Conservation (phyloP, 35 echinoderm and acorn worm species). For the Holothuria glaberrima region DNA sequence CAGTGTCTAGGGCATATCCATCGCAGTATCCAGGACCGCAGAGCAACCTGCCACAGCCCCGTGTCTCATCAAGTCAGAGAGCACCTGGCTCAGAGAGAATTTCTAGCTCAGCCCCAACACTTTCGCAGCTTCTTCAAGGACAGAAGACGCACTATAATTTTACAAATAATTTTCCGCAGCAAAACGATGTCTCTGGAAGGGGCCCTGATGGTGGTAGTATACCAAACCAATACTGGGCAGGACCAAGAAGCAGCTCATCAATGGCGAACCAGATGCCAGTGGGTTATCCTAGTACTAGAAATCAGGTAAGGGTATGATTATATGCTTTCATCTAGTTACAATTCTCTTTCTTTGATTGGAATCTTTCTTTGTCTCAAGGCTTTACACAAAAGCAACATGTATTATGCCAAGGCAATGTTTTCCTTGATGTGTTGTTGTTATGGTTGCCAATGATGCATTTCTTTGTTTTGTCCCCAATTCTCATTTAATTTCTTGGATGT, state of each 20-base stretch:
- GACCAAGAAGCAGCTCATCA: conserved; percentile 29
- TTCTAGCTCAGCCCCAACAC: conserved; percentile 95
- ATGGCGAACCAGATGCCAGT: conserved; percentile 57
- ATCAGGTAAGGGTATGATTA: conserved; percentile 26
- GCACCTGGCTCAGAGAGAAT: conserved; percentile 77
- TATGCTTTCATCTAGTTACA: no score
- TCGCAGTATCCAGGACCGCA: conserved; percentile 43
- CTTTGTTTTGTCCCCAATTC: no score
- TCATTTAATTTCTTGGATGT: no score
- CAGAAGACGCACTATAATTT: conserved; percentile 87
- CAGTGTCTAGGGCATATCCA: conserved; percentile 39
- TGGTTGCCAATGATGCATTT: no score
- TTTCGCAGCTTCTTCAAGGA: conserved; percentile 99
- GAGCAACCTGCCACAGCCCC: conserved; percentile 58
- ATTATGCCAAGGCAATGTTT: no score
- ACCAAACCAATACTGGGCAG: conserved; percentile 56
- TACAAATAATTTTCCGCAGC: conserved; percentile 71
- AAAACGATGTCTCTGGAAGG: conserved; percentile 68
- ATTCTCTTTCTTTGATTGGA: no score
- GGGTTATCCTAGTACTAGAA: conserved; percentile 20
- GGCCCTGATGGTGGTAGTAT: conserved; percentile 69
- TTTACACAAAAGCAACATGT: no score
- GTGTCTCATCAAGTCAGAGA: conserved; percentile 63
- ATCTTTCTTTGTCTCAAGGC: no score
- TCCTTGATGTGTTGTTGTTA: no score